Evolutionary conservation across 2,888 invertebrate species (phyloP).

Genomic region (Lepidocyrtoides sp.): DNA sequence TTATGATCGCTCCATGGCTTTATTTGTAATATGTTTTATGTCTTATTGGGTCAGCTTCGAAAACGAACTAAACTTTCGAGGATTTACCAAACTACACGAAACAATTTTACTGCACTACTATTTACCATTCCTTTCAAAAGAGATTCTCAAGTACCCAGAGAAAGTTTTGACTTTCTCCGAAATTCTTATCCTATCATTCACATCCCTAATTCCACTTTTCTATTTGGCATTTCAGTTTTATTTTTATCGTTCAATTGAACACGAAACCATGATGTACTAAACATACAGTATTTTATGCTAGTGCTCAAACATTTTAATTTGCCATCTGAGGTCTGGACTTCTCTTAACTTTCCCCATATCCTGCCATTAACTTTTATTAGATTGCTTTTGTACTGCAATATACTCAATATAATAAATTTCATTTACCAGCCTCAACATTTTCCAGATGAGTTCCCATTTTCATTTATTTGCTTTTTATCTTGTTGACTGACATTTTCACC

Average conservation of each 20-base stretch:
- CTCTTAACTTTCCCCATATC: not conserved
- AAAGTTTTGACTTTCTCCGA: too few species aligned
- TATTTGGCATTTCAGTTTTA: not conserved
- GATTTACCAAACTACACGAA: too few species aligned
- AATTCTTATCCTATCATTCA: too few species aligned
- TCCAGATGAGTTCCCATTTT: slow-evolving; percentile 1
- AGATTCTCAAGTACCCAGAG: too few species aligned
- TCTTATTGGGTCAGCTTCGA: too few species aligned
- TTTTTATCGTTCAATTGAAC: slow-evolving; percentile 15
- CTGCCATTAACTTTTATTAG: slow-evolving; percentile 24
- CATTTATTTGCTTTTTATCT: not conserved
- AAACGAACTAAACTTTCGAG: too few species aligned
- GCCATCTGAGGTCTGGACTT: not conserved
- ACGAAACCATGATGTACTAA: too few species aligned
- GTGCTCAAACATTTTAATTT: not conserved
- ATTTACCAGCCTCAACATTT: not conserved
- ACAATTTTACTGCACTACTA: too few species aligned
- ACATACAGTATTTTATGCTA: not conserved
- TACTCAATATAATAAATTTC: not conserved
- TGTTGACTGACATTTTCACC: slow-evolving; percentile 23
- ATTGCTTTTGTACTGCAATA: slow-evolving; percentile 22
- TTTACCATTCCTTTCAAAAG: too few species aligned
- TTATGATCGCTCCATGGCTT: too few species aligned
- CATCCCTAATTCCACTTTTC: not conserved
- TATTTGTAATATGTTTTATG: too few species aligned